Conservation (phyloP, 2,888 invertebrate species). For the Lithosia quadra region DNA sequence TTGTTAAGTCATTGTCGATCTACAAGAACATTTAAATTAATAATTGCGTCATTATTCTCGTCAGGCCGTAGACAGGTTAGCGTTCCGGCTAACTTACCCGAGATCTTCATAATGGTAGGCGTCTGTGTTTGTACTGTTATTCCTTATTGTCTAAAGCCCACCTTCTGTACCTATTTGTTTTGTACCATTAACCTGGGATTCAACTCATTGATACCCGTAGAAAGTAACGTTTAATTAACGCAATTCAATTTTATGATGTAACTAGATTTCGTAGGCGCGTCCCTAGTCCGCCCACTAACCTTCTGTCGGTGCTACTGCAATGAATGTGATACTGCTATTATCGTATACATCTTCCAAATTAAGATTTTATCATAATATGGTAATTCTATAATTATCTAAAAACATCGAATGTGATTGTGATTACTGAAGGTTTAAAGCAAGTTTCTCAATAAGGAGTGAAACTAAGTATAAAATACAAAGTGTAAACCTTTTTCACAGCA, state of each 20-base stretch:
- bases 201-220: neutral
- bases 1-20: too few relatives aligned
- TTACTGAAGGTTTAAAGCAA: constrained; percentile 10
- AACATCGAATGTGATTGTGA: too few relatives aligned
- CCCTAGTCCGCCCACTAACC: constrained; percentile 6
- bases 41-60: too few relatives aligned
- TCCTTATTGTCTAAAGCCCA: too few relatives aligned
- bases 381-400: constrained; percentile 37
- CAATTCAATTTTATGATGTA: neutral
- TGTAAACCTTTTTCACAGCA: neutral
- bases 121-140: too few relatives aligned
- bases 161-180: neutral
- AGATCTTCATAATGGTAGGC: too few relatives aligned
- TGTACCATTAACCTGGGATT: too few relatives aligned
- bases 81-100: too few relatives aligned
- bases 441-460: neutral
- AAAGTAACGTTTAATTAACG: neutral
- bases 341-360: constrained; percentile 28
- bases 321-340: constrained; percentile 27
- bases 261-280: neutral
- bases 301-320: constrained; percentile 24
- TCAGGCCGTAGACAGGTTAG: too few relatives aligned
- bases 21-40: too few relatives aligned
- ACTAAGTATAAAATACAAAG: neutral
- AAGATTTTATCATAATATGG: constrained; percentile 43